These are phyloP conservation scores for Darwinula stevensoni DNA, from an alignment of 2,888 invertebrate genomes.

Conservation along the genomic window DNA sequence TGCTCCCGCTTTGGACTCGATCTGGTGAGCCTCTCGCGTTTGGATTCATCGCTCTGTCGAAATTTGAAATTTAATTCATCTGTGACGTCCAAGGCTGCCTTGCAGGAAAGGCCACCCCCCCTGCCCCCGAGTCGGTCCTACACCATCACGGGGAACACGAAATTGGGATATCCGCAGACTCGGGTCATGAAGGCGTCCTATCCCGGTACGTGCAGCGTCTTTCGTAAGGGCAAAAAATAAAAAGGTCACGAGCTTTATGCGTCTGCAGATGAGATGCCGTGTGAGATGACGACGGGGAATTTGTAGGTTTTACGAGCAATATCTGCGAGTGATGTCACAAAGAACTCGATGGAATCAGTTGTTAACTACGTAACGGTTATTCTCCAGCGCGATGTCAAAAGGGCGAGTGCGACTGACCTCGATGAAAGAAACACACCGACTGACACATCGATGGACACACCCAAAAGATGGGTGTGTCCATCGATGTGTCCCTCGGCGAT, in stretches of 20 bases:
- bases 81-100: too few species aligned
- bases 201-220: conserved; percentile 25
- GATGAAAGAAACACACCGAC: too few species aligned
- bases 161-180: conserved; percentile 70
- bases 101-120: conserved; percentile 60
- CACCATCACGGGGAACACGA: conserved; percentile 63
- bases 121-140: conserved; percentile 68
- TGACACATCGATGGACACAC: too few species aligned
- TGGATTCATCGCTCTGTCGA: conserved; percentile 1
- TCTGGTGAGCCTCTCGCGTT: conserved; percentile 25
- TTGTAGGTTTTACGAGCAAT: background rate
- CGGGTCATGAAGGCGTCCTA: conserved; percentile 69
- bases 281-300: background rate
- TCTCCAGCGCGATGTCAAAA: too few species aligned
- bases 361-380: too few species aligned
- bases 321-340: too few species aligned
- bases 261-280: background rate
- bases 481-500: too few species aligned
- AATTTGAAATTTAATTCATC: too few species aligned
- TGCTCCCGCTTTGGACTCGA: conserved; percentile 68
- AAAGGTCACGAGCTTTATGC: background rate
- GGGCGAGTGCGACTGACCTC: too few species aligned
- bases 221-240: too few species aligned
- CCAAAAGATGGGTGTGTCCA: too few species aligned
- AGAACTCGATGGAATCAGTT: too few species aligned